Evolutionary conservation across 37 sponge, comb jelly and placozoan species (phyloP).

Genomic region (Mnemiopsis leidyi): DNA sequence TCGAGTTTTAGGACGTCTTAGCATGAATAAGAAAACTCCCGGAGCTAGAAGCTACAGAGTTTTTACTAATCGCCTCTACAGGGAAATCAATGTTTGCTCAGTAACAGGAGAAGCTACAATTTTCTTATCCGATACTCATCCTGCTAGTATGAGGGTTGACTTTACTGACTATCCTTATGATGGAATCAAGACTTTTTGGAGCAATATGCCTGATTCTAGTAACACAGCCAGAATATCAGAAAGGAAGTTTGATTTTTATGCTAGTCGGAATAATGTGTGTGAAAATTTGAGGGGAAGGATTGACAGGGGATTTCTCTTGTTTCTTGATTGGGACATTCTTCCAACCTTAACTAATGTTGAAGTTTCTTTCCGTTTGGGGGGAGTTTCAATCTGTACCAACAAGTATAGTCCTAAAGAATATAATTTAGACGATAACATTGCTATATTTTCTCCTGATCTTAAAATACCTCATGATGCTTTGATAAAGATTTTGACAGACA

Average conservation of each 20-base stretch:
- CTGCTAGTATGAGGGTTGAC: neutral
- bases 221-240: neutral
- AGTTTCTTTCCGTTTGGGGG: neutral
- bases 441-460: neutral
- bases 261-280: neutral
- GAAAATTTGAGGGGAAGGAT: neutral
- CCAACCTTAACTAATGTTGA: neutral
- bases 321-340: neutral
- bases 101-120: neutral
- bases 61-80: neutral
- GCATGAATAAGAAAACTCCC: neutral
- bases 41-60: neutral
- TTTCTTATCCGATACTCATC: neutral
- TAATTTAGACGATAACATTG: no score
- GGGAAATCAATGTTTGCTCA: neutral
- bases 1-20: neutral
- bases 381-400: neutral
- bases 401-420: neutral
- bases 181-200: neutral
- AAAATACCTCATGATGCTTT: neutral
- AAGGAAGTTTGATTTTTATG: neutral
- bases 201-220: neutral
- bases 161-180: neutral
- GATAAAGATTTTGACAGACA: neutral
- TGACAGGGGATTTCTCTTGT: neutral